Evolutionary conservation across 2,888 invertebrate genomes (phyloP).

Genomic region (Serripes groenlandicus): DNA sequence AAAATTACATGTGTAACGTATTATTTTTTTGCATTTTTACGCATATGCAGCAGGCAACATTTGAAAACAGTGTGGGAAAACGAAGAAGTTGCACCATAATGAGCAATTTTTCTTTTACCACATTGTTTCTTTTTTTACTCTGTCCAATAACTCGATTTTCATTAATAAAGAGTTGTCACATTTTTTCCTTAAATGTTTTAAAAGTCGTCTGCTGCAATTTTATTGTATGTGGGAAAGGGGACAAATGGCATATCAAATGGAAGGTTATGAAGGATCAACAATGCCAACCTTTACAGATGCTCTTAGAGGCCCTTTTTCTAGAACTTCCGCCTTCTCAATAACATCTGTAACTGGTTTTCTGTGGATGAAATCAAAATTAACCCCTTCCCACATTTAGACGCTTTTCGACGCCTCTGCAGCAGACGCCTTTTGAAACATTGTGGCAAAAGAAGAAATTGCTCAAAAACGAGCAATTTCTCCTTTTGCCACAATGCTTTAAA

Average conservation of each 20-base stretch:
- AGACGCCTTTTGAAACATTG: background rate
- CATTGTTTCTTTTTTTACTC: too few species aligned
- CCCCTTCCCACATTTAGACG: background rate
- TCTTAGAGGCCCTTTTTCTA: conserved; percentile 83
- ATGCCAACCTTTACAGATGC: conserved; percentile 79
- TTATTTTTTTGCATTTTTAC: too few species aligned
- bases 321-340: conserved; percentile 74
- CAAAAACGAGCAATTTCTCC: background rate
- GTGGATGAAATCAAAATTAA: conserved; percentile 17
- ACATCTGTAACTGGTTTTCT: conserved; percentile 79
- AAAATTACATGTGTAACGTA: too few species aligned
- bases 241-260: background rate
- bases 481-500: background rate
- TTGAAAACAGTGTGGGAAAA: background rate
- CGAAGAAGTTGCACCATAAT: background rate
- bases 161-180: too few species aligned
- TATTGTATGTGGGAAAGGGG: background rate
- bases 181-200: too few species aligned
- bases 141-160: too few species aligned
- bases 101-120: conserved; percentile 3
- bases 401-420: background rate
- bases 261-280: too few species aligned
- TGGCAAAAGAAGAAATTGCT: conserved; percentile 5
- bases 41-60: too few species aligned
- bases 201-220: background rate